Base-by-base conservation (phyloP, 2,797 vertebrate genomes). In the Tolypeutes matacus region DNA sequence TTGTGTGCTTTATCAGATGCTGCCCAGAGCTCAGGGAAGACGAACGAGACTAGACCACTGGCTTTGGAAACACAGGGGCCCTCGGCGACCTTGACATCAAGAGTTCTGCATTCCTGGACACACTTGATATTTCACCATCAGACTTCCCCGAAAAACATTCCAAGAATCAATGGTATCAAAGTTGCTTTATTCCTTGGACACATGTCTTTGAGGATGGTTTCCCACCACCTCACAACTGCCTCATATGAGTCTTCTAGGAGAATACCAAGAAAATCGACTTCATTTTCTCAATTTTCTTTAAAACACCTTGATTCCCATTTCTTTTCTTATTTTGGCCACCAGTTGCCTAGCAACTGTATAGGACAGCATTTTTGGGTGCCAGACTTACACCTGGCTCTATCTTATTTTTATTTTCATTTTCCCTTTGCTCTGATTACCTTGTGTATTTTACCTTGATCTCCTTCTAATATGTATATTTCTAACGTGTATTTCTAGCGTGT, bases 341-440 rank as follows among this genome's bases (percentile, higher is more conserved):
- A 14, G 91, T 70, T 93, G 94, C 89, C 78, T 70, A 42, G 82
- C 69, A 65, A 42, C 31, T 4, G 60, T 65, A 2, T 1, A 29
- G 65, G 73, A 49, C 9, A n/a, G 23, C 3, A 0, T 21, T 83
- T 69, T 46, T 34, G n/a, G 36, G 80, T 31, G 69, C 31, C 62
- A 15, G 0, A 27, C 34, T 31, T 23, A 53, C 46, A 70, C 60
- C 23, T 51, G 56, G 46, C 75, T 58, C 13, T 2, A 4, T 49
- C 53, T 90, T 89, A 8, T 25, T 76, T 64, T 36, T 5, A 62
- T 69, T 81, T 86, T 78, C 21, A 27, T 67, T 77, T 94, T 60
- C 60, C 70, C 46, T 58, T 80, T 65, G 36, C 9, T 75, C 72
- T 31, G 60, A 60, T 88, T 89, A 51, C 80, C 78, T 58, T 75